These are phyloP conservation scores for Saccopteryx leptura DNA, from an alignment of 2,113 vertebrate species.

Conservation along the genomic window DNA sequence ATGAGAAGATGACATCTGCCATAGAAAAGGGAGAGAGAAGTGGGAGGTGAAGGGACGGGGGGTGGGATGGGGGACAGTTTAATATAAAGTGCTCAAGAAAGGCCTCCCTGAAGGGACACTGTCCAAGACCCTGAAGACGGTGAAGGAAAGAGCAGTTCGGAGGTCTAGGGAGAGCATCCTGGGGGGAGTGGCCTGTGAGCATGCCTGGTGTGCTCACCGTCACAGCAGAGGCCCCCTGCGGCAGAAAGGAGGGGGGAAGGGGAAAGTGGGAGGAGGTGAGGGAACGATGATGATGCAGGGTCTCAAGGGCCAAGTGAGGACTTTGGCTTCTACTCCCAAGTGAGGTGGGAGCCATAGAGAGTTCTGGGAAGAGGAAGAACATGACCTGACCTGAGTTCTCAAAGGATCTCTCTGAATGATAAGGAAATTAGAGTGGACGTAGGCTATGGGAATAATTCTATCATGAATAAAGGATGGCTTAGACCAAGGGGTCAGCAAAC, in stretches of 20 bases:
- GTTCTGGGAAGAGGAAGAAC: not conserved
- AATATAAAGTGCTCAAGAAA: not conserved
- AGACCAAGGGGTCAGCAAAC: not conserved
- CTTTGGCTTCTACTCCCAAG: not conserved
- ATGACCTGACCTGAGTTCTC: not conserved
- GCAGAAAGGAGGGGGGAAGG: not conserved
- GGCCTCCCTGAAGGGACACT: not conserved
- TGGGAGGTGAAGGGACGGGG: not conserved
- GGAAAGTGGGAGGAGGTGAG: not conserved
- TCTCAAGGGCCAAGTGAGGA: not conserved
- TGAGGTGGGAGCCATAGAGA: not conserved
- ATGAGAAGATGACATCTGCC: not conserved
- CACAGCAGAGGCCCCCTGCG: not conserved
- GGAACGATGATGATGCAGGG: not conserved
- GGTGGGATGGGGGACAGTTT: not conserved
- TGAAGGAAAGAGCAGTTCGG: not conserved
- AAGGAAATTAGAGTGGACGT: not conserved
- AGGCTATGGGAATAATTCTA: not conserved
- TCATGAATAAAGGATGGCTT: not conserved
- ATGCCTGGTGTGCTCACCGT: not conserved
- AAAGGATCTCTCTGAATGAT: not conserved
- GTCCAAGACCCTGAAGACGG: not conserved
- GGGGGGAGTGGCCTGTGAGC: not conserved
- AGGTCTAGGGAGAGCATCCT: not conserved
- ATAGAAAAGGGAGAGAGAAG: not conserved